Evolutionary conservation across 2,113 vertebrate species (phyloP), one percentile per base, ranked within the genome.

Genomic region (Pterocles burchelli): DNA sequence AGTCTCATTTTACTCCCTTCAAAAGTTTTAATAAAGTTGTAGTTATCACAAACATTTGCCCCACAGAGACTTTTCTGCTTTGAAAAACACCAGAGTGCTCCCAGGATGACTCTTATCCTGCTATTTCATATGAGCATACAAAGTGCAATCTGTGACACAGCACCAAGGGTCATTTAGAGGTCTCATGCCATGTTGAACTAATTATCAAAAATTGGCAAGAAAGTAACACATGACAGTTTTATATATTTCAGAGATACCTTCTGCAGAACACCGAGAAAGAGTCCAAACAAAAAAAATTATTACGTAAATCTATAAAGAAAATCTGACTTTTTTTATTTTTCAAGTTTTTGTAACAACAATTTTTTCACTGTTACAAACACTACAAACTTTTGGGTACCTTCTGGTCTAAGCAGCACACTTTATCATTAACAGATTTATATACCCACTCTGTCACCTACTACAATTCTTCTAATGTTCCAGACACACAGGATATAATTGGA

Each of bases 81-180:
- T 95, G 93, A 94, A 95, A 93, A 85, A 38, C 38, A 31, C 11
- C 38, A 25, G 71, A 92, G 72, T 73, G 85, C 52, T 96, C 85
- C 96, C 92, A 88, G 90, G 79, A 83, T 88, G 90, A 81, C 95
- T 91, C 90, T 95, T 86, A 88, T 18, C 46, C 88, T 57, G 79
- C 17, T 90, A 90, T 96, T 96, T 93, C 88, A 84, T 78, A 92
- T 72, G 88, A 91, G 90, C 79, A 83, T 45, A 78, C 90, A 65
- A 92, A 75, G 76, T 86, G 72, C 90, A 96, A 93, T 92, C 90
- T 96, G 95, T 93, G 92, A 96, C 95, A 94, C 48, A 84, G 85
- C 79, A 84, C 85, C 57, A 57, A 74, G 52, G 93, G 85, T 96
- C 95, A 68, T 52, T 65, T 45, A 75, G 76, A 92, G 90, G 95